Percentiles rank a stretch among this genome's conserved stretches.
These are phyloP conservation scores for Asobara japonica DNA, from an alignment of 1,140 invertebrate species.

Conservation along the genomic window DNA sequence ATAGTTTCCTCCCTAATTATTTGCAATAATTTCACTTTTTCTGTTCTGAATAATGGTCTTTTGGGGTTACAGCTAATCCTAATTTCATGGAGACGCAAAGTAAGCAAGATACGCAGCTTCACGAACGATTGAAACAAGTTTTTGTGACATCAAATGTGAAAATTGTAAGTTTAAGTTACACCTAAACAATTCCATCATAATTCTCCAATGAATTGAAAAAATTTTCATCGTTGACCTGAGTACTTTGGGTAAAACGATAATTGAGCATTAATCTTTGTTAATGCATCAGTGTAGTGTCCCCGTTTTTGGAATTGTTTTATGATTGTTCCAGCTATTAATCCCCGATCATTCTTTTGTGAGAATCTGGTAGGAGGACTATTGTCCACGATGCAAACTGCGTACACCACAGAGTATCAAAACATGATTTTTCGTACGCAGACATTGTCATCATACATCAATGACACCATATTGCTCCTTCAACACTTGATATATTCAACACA, in stretches of 20 bases:
- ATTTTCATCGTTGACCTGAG: conserved; percentile 4
- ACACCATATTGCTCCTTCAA: too few relatives aligned
- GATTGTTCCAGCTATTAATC: too few relatives aligned
- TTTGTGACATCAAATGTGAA: conserved; percentile 73
- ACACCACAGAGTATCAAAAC: too few relatives aligned
- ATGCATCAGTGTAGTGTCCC: too few relatives aligned
- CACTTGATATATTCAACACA: too few relatives aligned
- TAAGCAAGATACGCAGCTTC: conserved; percentile 69
- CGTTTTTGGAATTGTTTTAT: too few relatives aligned
- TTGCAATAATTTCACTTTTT: conserved; percentile 12
- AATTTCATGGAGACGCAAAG: conserved; percentile 68
- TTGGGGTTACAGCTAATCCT: conserved; percentile 68
- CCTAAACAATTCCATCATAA: conserved; percentile 28
- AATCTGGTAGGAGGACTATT: too few relatives aligned
- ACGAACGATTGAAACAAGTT: conserved; percentile 73
- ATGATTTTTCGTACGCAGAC: too few relatives aligned
- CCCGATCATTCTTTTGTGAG: too few relatives aligned
- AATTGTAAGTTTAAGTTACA: conserved; percentile 51
- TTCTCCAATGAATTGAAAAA: neutral
- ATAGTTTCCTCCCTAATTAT: neutral
- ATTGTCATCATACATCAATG: too few relatives aligned
- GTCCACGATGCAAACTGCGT: too few relatives aligned
- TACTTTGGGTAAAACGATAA: neutral
- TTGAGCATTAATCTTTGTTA: too few relatives aligned
- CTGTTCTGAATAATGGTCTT: conserved; percentile 21